Evolutionary conservation across 2,113 vertebrate genomes (phyloP).

Genomic region (Chloropsis cyanopogon): DNA sequence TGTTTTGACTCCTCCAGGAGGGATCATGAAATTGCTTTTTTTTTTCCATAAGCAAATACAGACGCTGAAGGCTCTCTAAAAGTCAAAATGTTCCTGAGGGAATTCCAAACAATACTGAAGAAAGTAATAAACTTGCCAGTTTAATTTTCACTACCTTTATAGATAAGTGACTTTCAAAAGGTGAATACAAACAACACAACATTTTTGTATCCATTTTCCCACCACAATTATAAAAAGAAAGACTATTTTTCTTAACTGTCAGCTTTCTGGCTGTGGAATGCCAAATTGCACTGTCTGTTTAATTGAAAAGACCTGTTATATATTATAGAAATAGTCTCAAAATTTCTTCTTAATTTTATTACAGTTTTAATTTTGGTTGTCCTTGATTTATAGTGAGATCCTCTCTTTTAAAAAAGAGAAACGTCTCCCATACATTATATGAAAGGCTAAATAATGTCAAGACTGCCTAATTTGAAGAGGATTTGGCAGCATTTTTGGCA

Average conservation of each 20-base stretch:
- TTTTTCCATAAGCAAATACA: slow-evolving; percentile 29
- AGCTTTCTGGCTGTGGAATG: background rate
- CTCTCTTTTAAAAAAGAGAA: background rate
- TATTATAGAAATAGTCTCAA: background rate
- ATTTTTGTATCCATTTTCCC: background rate
- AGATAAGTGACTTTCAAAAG: background rate
- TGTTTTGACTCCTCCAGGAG: slow-evolving; percentile 40
- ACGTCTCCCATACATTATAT: background rate
- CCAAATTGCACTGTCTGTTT: background rate
- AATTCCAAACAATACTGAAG: slow-evolving; percentile 6
- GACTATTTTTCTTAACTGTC: background rate
- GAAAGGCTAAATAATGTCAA: background rate
- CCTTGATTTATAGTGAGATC: background rate
- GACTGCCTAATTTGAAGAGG: background rate
- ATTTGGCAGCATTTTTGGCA: background rate
- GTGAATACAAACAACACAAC: background rate
- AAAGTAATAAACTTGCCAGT: background rate
- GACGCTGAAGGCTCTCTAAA: slow-evolving; percentile 22
- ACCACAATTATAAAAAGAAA: background rate
- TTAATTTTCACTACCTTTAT: background rate
- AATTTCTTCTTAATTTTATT: background rate
- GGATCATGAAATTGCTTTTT: background rate
- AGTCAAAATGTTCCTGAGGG: slow-evolving; percentile 25
- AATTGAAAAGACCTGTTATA: background rate
- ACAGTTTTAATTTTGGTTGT: background rate